phyloP scores from a whole-genome alignment of 2,888 invertebrate genomes.

The Prenolepis imparis region DNA sequence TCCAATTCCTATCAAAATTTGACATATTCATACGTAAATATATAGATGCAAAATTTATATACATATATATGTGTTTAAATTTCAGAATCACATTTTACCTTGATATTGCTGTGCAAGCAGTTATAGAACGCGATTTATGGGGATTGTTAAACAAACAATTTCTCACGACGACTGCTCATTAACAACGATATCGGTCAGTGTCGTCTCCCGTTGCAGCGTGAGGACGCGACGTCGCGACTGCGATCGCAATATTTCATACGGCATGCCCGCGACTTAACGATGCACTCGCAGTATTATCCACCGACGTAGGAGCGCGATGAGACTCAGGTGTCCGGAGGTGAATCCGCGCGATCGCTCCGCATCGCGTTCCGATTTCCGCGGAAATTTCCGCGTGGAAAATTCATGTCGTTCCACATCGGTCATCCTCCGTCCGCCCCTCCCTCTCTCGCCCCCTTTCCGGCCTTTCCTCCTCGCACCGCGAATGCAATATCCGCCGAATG shows the following conservation, averaged over 20 bases:
- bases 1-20: not conserved
- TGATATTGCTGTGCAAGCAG: not conserved
- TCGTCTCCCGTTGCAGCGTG: conserved; percentile 47
- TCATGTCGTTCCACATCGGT: conserved; percentile 34
- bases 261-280: conserved; percentile 63
- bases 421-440: not conserved
- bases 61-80: not conserved
- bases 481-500: conserved; percentile 46
- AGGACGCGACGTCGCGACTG: conserved; percentile 63
- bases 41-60: not conserved
- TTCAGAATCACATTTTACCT: not conserved
- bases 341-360: not conserved
- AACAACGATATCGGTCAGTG: conserved; percentile 30
- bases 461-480: not conserved
- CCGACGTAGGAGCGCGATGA: conserved; percentile 25
- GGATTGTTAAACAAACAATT: not conserved
- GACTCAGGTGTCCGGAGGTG: not conserved
- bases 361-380: conserved; percentile 1
- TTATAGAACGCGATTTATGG: not conserved
- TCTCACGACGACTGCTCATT: not conserved
- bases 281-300: conserved; percentile 57
- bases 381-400: conserved; percentile 44
- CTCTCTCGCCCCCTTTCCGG: not conserved
- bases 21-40: not conserved
- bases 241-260: conserved; percentile 74